These are phyloP conservation scores for Esperia sulphurella DNA, from an alignment of 2,888 invertebrate genomes.

Conservation along the genomic window DNA sequence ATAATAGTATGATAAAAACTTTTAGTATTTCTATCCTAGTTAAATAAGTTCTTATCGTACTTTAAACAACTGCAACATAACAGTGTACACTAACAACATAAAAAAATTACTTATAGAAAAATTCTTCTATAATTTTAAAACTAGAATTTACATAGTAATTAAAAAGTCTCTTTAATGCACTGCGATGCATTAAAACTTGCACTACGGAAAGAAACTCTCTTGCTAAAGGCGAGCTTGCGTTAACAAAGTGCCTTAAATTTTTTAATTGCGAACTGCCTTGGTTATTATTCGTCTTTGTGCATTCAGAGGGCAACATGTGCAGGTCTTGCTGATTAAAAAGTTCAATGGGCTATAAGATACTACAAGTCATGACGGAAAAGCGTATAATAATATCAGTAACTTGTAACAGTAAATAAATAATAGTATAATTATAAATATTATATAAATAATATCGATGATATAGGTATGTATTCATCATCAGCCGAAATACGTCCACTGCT, in stretches of 20 bases:
- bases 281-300: constrained; percentile 75
- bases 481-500: too few species aligned
- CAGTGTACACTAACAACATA: too few species aligned
- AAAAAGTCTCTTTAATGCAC: constrained; percentile 16
- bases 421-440: too few species aligned
- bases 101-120: neutral
- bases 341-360: constrained; percentile 13
- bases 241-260: constrained; percentile 76
- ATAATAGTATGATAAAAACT: too few species aligned
- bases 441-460: too few species aligned
- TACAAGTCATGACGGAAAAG: neutral
- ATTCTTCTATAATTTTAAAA: neutral
- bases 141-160: constrained; percentile 13
- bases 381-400: too few species aligned
- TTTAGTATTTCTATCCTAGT: too few species aligned
- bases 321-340: constrained; percentile 52
- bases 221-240: constrained; percentile 40
- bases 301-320: constrained; percentile 60
- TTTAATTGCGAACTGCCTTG: constrained; percentile 72
- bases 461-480: too few species aligned
- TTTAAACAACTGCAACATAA: too few species aligned
- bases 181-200: constrained; percentile 35
- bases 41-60: too few species aligned
- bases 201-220: constrained; percentile 37
- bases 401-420: too few species aligned